Base-by-base conservation (phyloP, 1,140 invertebrate species). In the Drosophila micromelanica region DNA sequence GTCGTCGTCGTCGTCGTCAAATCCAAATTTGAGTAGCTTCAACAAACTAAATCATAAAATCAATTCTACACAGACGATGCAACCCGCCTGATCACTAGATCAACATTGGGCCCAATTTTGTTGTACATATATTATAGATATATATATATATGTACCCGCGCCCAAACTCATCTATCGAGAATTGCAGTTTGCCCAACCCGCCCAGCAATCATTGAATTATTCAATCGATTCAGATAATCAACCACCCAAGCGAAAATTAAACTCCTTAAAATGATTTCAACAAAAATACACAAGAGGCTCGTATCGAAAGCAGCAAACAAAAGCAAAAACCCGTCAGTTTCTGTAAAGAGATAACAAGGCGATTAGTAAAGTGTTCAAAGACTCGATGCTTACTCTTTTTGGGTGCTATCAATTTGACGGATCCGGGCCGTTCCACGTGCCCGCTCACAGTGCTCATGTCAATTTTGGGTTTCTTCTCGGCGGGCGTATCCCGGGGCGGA, bases 341-440 rank as follows among this genome's bases (percentile, higher is more conserved):
- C 86, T 91, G 84, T 9, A 78, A 76, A 76, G 59, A 77, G 52
- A 82, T 32, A 93, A 80, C 15, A 94, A 94, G 79, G 93, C 46
- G 48, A 80, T 91, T 91, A 91, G 56, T 90, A 76, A 55, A 8
- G 48, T 48, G 43, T 71, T 72, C 30, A 27, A 12, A 13, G 5
- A 9, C 30, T 42, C 59, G 74, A 94, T 93, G 96, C 96, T 96
- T 95, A 98, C 97, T 96, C 94, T 97, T 97, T 69, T 97, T 97
- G 67, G 96, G 94, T 72, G 96, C 95, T 85, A 97, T 97, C 45
- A 97, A 92, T 93, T 97, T 98, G 70, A 97, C 97, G 61, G 95
- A 93, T 68, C 96, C 96, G 45, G 95, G 95, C 90, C 96, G 95
- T 80, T 96, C 96, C 42, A 94, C 80, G 17, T 82, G 85, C 5